phyloP scores from a whole-genome alignment of 2,888 invertebrate species.

The Calephelis perditalis region DNA sequence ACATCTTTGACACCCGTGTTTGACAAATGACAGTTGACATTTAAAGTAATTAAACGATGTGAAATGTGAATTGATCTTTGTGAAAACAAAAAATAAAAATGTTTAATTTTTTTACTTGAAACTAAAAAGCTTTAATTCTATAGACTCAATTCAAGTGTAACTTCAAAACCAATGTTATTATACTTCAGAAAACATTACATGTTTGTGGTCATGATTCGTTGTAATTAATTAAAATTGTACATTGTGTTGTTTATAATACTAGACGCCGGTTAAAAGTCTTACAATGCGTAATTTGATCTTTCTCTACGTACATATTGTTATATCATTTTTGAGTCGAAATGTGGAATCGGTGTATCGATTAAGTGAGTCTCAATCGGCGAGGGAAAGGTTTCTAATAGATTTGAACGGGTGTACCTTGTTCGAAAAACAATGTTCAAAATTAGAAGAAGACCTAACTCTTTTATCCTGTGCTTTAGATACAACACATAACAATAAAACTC shows the following conservation, averaged over 20 bases:
- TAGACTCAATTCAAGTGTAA: not conserved
- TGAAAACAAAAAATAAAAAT: slow-evolving; percentile 5
- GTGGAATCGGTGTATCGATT: slow-evolving; percentile 42
- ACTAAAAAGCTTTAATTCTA: not conserved
- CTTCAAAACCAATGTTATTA: not conserved
- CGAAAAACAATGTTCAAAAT: slow-evolving; percentile 61
- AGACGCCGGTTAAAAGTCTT: slow-evolving; percentile 2
- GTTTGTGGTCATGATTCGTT: too few relatives aligned
- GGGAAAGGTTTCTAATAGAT: slow-evolving; percentile 50
- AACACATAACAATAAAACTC: slow-evolving; percentile 59
- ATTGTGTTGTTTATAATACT: not conserved
- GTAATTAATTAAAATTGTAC: not conserved
- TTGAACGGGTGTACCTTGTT: slow-evolving; percentile 54
- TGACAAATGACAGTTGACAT: too few relatives aligned
- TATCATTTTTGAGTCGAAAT: slow-evolving; percentile 32
- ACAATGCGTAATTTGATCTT: slow-evolving; percentile 9
- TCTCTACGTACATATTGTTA: slow-evolving; percentile 4
- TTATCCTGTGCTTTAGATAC: slow-evolving; percentile 59
- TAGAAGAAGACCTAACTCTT: slow-evolving; percentile 58
- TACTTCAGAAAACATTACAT: not conserved
- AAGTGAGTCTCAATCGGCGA: slow-evolving; percentile 43
- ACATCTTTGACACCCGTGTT: too few relatives aligned
- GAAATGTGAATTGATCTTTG: slow-evolving; percentile 1
- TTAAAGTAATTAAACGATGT: too few relatives aligned
- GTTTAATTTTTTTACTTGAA: slow-evolving; percentile 1